Base-by-base conservation (phyloP, 2,888 invertebrate species). In the Ormyrus thymus region DNA sequence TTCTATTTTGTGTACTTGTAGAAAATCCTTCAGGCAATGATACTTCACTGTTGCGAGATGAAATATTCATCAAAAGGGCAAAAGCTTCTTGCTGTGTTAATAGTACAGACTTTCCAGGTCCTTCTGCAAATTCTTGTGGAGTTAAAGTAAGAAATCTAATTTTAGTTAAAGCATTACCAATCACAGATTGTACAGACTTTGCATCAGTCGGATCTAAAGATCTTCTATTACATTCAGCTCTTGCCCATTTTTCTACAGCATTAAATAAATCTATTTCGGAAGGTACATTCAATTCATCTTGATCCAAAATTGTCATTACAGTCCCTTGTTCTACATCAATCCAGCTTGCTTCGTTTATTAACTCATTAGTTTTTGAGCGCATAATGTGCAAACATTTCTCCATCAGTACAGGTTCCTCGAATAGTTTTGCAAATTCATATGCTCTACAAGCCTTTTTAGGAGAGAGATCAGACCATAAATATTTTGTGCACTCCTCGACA, bases 331-430 rank as follows among this genome's bases (percentile, higher is more conserved):
- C 95, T 0, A 95, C 93, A 77, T 96, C 96, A 81, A 94, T 93
- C 90, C 96, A 96, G 84, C 94, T 95, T 29, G 93, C 92, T 87
- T 96, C 95, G 0, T 92, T 92, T 5, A 97, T 87, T 0, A 96
- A 95, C 84, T 95, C 94, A 82, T 93, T 93, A 0, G 96, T 96
- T 85, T 95, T 94, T 45, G 93, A 93, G 84, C 94, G 93, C 76
- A 96, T 96, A 72, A 96, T 94, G 93, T 95, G 93, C 87, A 96
- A 91, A 88, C 96, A 96, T 88, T 95, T 95, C 51, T 95, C 94
- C 94, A 95, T 95, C 0, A 97, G 90, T 3, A 93, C 93, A 79
- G 94, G 95, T 86, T 96, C 96, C 81, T 97, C 96, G 89, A 96
- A 97, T 0, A 97, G 90, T 82, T 95, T 94, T 0, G 96, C 96